Percentiles rank a stretch among this genome's conserved stretches.
phyloP scores from a whole-genome alignment of 1,140 invertebrate genomes.

The Dreissena rostriformis region DNA sequence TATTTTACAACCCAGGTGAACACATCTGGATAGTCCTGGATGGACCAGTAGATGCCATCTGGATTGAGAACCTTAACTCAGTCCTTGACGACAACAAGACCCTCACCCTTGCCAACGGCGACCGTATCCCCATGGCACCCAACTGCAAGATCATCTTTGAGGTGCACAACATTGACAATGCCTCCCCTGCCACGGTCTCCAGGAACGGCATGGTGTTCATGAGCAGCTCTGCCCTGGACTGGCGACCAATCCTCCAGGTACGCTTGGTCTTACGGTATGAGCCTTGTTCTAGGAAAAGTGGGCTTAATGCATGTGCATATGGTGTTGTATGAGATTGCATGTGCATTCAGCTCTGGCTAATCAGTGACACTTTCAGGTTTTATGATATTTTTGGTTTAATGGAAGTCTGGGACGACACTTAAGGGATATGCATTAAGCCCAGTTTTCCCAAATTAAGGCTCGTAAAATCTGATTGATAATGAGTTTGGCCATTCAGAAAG shows the following conservation, averaged over 20 bases:
- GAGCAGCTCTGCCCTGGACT: conserved; percentile 78
- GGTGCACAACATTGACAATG: conserved; percentile 81
- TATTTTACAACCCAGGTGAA: conserved; percentile 68
- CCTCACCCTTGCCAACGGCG: conserved; percentile 80
- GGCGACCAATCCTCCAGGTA: conserved; percentile 79
- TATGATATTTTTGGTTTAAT: too few relatives aligned
- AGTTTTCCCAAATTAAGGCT: too few relatives aligned
- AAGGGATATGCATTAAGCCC: too few relatives aligned
- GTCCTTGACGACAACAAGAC: conserved; percentile 82
- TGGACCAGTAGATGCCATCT: conserved; percentile 81
- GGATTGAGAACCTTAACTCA: conserved; percentile 82
- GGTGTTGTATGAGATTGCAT: too few relatives aligned
- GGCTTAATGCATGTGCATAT: too few relatives aligned
- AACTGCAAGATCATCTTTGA: conserved; percentile 81
- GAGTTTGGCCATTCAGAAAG: too few relatives aligned
- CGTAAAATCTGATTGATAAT: too few relatives aligned
- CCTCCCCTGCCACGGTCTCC: conserved; percentile 81
- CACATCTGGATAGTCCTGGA: conserved; percentile 82
- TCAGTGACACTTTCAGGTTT: too few relatives aligned
- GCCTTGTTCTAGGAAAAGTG: too few relatives aligned
- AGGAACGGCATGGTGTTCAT: conserved; percentile 81
- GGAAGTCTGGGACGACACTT: too few relatives aligned
- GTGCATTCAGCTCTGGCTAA: too few relatives aligned
- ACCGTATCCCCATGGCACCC: conserved; percentile 81
- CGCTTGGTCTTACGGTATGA: neutral